Percentiles rank a stretch among this genome's conserved stretches.
These are phyloP conservation scores for Phenganax subtilis DNA, from an alignment of 92 coral and sea anemone species.

Conservation along the genomic window DNA sequence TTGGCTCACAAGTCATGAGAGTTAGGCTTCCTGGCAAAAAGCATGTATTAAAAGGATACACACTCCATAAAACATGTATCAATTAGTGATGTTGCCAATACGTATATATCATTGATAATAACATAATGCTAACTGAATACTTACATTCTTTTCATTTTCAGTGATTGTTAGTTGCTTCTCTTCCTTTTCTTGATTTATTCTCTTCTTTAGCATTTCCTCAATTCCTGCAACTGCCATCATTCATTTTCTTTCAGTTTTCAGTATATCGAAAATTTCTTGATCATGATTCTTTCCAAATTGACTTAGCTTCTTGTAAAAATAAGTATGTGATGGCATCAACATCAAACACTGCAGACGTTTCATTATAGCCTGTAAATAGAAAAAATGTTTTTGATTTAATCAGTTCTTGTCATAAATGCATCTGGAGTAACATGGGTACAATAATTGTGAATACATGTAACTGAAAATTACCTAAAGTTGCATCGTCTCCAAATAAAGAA, in stretches of 20 bases:
- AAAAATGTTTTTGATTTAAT: background rate
- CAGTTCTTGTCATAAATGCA: background rate
- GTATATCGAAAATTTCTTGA: constrained; percentile 49
- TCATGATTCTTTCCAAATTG: constrained; percentile 65
- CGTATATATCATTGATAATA: background rate
- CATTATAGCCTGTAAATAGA: constrained; percentile 23
- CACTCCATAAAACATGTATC: too few relatives aligned
- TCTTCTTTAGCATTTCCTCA: background rate
- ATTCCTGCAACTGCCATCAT: constrained; percentile 23
- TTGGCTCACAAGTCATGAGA: too few relatives aligned
- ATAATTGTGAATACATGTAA: background rate
- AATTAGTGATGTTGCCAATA: too few relatives aligned
- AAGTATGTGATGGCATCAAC: constrained; percentile 31
- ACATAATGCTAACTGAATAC: background rate
- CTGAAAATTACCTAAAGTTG: background rate
- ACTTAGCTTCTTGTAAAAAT: constrained; percentile 52
- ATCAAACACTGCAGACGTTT: constrained; percentile 12
- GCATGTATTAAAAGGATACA: background rate
- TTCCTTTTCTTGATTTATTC: background rate
- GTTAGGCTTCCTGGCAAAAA: background rate
- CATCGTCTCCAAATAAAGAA: background rate
- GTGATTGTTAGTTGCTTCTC: background rate
- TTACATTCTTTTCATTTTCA: background rate
- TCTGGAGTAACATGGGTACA: background rate
- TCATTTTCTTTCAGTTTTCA: constrained; percentile 50